Conservation (phyloP, 2,797 vertebrate genomes). For the Bovichtus diacanthus region DNA sequence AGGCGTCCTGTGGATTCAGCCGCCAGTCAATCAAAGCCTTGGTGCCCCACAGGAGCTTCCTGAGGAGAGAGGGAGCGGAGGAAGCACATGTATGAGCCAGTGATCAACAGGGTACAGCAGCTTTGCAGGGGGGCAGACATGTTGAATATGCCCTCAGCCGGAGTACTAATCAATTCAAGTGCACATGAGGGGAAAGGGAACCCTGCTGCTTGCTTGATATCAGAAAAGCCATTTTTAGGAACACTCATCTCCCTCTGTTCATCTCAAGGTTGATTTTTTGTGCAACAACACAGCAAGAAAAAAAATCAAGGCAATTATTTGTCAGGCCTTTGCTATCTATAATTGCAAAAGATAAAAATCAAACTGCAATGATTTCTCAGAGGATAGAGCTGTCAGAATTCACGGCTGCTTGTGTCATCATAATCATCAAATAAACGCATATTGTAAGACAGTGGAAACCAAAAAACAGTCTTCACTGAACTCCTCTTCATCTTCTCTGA, state of each 20-base stretch:
- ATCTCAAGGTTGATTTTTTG: conserved; percentile 80
- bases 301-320: conserved; percentile 82
- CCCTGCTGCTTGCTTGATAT: conserved; percentile 82
- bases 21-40: conserved; percentile 84
- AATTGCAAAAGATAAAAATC: conserved; percentile 84
- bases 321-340: conserved; percentile 79
- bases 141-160: conserved; percentile 83
- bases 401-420: conserved; percentile 74
- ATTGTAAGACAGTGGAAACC: conserved; percentile 46
- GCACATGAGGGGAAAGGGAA: conserved; percentile 75
- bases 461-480: conserved; percentile 36
- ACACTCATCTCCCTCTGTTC: conserved; percentile 78
- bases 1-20: conserved; percentile 82
- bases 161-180: conserved; percentile 85
- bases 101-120: conserved; percentile 81
- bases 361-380: conserved; percentile 79
- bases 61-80: conserved; percentile 72
- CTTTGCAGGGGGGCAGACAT: conserved; percentile 79
- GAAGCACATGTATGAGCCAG: conserved; percentile 77
- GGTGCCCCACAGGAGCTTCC: conserved; percentile 79
- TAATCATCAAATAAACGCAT: conserved; percentile 75
- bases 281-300: conserved; percentile 63
- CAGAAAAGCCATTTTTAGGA: conserved; percentile 80
- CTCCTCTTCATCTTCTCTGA: conserved; percentile 25
- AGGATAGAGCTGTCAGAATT: conserved; percentile 74